Conservation (phyloP, 92 coral and sea anemone genomes). For the Siderastrea radians region DNA sequence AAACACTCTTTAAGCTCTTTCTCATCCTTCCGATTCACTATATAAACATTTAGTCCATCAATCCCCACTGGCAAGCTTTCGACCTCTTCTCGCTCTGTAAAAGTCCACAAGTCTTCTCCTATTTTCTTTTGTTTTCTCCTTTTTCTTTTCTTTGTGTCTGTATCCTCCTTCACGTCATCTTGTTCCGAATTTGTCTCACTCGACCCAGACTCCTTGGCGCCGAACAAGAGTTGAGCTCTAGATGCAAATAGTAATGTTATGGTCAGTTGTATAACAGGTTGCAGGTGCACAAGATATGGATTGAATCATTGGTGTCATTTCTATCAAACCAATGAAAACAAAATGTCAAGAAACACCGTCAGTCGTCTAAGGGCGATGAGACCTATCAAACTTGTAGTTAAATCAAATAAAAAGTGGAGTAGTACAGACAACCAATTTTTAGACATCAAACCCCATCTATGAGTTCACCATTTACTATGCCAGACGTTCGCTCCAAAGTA, state of each 20-base stretch:
- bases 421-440: too few species aligned
- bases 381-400: too few species aligned
- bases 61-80: constrained; percentile 46
- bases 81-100: constrained; percentile 21
- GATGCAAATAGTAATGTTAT: constrained; percentile 20
- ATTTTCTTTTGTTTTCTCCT: too few species aligned
- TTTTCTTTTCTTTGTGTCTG: too few species aligned
- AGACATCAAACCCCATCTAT: too few species aligned
- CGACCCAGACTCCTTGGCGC: constrained; percentile 25
- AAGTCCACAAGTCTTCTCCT: constrained; percentile 26
- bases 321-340: too few species aligned
- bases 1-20: constrained; percentile 12
- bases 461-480: too few species aligned
- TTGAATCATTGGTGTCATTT: too few species aligned
- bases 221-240: constrained; percentile 25
- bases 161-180: constrained; percentile 6
- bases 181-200: constrained; percentile 30
- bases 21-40: neutral
- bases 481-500: too few species aligned
- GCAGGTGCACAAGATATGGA: neutral
- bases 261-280: constrained; percentile 16
- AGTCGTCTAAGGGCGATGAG: too few species aligned
- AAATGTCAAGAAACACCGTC: too few species aligned
- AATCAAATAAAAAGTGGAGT: too few species aligned
- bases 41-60: constrained; percentile 29